A percentile compares a stretch with the other conserved stretches of the same genome.
phyloP scores from a whole-genome alignment of 1,140 invertebrate species.

The Drosophila obscura region DNA sequence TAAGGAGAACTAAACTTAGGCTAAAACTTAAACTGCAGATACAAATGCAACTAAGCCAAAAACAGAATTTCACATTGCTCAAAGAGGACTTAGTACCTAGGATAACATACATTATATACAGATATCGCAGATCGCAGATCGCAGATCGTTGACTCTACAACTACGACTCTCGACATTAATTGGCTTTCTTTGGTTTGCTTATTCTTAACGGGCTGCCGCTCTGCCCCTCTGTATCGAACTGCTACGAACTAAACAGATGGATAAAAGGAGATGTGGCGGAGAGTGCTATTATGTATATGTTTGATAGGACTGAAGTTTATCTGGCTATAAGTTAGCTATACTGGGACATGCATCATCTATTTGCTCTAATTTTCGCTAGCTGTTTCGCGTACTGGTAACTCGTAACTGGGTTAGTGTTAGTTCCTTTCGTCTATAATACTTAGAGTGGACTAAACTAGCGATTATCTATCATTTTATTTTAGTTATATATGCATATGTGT shows the following conservation, averaged over 20 bases:
- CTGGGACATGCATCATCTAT: constrained; percentile 30
- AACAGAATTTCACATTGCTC: constrained; percentile 50
- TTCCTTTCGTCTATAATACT: constrained; percentile 53
- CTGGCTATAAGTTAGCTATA: constrained; percentile 28
- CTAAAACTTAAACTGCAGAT: constrained; percentile 24
- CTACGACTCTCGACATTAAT: constrained; percentile 26
- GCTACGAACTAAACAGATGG: constrained; percentile 29
- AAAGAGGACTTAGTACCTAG: constrained; percentile 32
- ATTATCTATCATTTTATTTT: constrained; percentile 27
- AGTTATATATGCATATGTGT: constrained; percentile 37
- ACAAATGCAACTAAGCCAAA: constrained; percentile 31
- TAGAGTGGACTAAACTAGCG: constrained; percentile 47
- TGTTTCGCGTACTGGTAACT: constrained; percentile 57
- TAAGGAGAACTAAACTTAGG: constrained; percentile 17
- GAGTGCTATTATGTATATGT: neutral
- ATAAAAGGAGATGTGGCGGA: constrained; percentile 3
- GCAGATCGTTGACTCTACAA: constrained; percentile 4
- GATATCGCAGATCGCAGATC: constrained; percentile 28
- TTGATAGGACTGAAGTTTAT: constrained; percentile 14
- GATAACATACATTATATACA: constrained; percentile 64
- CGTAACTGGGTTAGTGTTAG: constrained; percentile 38
- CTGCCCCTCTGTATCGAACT: constrained; percentile 9
- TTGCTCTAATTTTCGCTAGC: constrained; percentile 61
- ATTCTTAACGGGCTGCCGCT: constrained; percentile 23
- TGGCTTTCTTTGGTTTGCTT: constrained; percentile 72